Conservation (phyloP, 1,140 invertebrate species). For the Drosophila sulfurigaster region DNA sequence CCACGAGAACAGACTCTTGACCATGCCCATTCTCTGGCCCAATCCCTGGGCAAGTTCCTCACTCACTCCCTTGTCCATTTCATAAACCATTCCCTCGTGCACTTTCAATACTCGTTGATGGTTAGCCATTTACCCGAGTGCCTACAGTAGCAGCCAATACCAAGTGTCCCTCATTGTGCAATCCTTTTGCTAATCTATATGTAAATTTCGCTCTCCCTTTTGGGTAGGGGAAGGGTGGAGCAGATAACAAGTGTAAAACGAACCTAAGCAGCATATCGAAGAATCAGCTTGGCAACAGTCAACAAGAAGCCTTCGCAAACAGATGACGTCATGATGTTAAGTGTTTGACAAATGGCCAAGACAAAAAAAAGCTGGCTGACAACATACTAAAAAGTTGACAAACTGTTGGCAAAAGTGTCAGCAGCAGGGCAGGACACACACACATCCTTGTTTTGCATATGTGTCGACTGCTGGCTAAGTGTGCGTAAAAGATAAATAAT, state of each 20-base stretch:
- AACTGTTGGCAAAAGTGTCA: constrained; percentile 78
- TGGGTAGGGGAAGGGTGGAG: neutral
- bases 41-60: constrained; percentile 7
- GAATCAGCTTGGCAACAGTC: constrained; percentile 25
- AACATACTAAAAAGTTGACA: constrained; percentile 82
- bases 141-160: constrained; percentile 44
- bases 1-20: constrained; percentile 1
- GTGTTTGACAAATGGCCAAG: constrained; percentile 78
- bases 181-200: constrained; percentile 78
- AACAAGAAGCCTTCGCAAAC: constrained; percentile 31
- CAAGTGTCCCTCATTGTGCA: constrained; percentile 32
- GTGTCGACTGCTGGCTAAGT: constrained; percentile 63
- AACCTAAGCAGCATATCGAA: constrained; percentile 23
- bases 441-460: constrained; percentile 69
- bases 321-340: constrained; percentile 69
- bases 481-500: constrained; percentile 81
- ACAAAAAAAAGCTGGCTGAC: constrained; percentile 63
- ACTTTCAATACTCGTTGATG: constrained; percentile 29
- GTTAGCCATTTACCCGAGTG: constrained; percentile 53
- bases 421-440: constrained; percentile 33
- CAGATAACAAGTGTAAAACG: constrained; percentile 41
- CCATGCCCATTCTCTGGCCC: constrained; percentile 3
- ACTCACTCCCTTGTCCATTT: constrained; percentile 7
- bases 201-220: constrained; percentile 62
- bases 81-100: neutral